phyloP scores from a whole-genome alignment of 2,888 invertebrate species.

The Neoscelio sp. region DNA sequence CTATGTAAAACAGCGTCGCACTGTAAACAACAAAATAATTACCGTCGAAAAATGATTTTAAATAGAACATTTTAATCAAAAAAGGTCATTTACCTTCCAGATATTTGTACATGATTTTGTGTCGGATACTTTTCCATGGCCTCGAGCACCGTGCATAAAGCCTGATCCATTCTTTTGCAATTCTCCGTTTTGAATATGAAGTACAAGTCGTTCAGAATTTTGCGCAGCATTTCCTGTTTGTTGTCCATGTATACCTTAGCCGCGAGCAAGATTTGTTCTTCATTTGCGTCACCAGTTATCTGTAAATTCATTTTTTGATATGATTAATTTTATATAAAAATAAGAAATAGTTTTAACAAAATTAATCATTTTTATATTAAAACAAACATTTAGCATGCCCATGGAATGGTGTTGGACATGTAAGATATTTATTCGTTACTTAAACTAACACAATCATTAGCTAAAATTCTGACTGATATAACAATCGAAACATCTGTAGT shows the following conservation, averaged over 20 bases:
- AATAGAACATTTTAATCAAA: no score
- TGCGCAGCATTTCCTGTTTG: conserved; percentile 91
- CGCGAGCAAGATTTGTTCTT: conserved; percentile 94
- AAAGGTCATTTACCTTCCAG: conserved; percentile 87
- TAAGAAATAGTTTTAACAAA: no score
- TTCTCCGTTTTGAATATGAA: conserved; percentile 93
- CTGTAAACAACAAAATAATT: conserved; percentile 84
- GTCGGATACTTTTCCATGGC: conserved; percentile 95
- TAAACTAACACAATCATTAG: no score
- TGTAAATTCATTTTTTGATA: no score
- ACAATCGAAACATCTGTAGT: no score
- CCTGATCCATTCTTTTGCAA: conserved; percentile 89
- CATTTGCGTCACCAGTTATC: conserved; percentile 96
- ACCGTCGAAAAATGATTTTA: not conserved
- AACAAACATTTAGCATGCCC: no score
- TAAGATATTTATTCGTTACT: no score
- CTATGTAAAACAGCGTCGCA: conserved; percentile 97
- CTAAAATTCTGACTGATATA: no score
- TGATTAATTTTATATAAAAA: no score
- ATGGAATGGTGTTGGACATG: no score
- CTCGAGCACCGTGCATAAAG: conserved; percentile 92
- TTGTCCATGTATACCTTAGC: conserved; percentile 91
- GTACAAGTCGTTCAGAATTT: conserved; percentile 96
- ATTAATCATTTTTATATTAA: no score
- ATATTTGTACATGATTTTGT: conserved; percentile 96